Base-by-base conservation (phyloP, 1,140 invertebrate species). In the Pseudomyrmex sp. region DNA sequence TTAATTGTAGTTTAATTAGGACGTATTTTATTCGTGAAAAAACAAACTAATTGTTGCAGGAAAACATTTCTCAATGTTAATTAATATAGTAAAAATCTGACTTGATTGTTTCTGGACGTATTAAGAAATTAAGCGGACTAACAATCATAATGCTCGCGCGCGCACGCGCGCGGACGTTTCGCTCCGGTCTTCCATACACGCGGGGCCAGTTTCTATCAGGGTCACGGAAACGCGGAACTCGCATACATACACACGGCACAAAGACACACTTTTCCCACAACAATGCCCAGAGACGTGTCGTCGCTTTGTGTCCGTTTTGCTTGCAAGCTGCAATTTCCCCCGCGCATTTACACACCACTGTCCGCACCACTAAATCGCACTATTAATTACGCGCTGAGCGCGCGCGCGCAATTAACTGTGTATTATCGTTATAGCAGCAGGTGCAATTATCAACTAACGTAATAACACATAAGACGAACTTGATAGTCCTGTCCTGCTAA, bases 231-330 rank as follows among this genome's bases (percentile, higher is more conserved):
- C 86, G 89, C 93, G 93, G 93, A 94, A 94, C 92, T 93, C 76
- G 13, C 66, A 85, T 88, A 76, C 82, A 54, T 90, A 91, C 88
- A 76, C 82, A 54, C 90, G 91, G 88, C 92, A 94, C 91, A 84
- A 92, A 94, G 93, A 92, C 93, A 94, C 91, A 94, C 93, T 94
- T 94, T 94, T 94, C 92, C 90, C 89, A 91, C 87, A 91, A 92
- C 91, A 92, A 90, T 89, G 83, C 87, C 66, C 84, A 88, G 86
- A 89, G 35, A 35, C 35, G 7, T 84, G 73, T 86, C 70, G 68
- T 75, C 88, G 59, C 82, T 80, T 84, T 79, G 62, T 56, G 63
- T 74, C 79, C 54, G 63, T 50, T 35, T 66, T 58, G 54, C 7
- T 50, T 7, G n/a, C 61, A 75, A 83, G 50, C 50, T 85, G 68